Evolutionary conservation across 2,113 vertebrate genomes (phyloP).

Genomic region (Laticauda colubrina): DNA sequence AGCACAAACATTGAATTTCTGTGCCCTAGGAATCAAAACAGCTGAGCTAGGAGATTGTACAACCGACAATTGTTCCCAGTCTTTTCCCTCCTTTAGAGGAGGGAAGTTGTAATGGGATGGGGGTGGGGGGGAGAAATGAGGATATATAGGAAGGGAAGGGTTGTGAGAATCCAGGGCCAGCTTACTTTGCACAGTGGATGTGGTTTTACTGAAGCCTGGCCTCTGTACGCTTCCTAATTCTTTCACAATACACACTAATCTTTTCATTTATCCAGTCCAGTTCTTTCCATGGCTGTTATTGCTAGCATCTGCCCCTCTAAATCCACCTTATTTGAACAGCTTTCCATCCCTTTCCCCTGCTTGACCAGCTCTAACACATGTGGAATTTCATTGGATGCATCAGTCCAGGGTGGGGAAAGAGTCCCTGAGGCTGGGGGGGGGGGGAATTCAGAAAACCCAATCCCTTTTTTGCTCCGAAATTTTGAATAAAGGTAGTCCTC

Average conservation of each 20-base stretch:
- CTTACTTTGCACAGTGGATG: conserved; percentile 4
- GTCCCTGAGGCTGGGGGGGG: background rate
- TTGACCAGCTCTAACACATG: conserved; percentile 9
- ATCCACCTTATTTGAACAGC: background rate
- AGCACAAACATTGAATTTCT: background rate
- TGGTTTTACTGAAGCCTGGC: background rate
- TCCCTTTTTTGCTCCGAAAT: conserved; percentile 5
- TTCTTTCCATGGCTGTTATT: background rate
- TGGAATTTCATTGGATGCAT: conserved; percentile 15
- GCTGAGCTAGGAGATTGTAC: conserved; percentile 5
- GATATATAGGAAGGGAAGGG: conserved; percentile 16
- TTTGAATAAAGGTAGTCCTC: conserved; percentile 5
- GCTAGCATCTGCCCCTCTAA: background rate
- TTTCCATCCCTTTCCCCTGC: background rate
- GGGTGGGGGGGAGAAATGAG: background rate
- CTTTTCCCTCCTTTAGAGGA: background rate
- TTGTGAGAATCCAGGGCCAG: background rate
- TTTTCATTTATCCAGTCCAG: conserved; percentile 14
- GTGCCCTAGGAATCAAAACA: background rate
- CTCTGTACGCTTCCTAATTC: background rate
- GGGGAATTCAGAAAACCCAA: background rate
- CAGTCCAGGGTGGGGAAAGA: conserved; percentile 14
- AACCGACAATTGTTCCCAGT: background rate
- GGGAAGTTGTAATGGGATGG: background rate
- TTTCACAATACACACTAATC: conserved; percentile 23